phyloP scores from a whole-genome alignment of 30 jellyfish, hydroid and myxozoan species.

The Clytia hemisphaerica region DNA sequence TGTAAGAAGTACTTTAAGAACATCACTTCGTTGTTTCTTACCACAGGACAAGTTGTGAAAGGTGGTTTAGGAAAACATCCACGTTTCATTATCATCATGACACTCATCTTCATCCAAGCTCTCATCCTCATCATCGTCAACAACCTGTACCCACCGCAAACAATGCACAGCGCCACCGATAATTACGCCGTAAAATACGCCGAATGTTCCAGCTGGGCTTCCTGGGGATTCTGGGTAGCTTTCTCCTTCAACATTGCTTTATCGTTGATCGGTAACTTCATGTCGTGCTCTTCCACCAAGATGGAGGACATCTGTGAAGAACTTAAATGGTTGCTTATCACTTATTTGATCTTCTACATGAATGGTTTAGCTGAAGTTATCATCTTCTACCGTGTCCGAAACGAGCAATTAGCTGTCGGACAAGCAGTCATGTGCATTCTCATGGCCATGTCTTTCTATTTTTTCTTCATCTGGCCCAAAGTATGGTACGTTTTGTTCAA shows the following conservation, averaged over 20 bases:
- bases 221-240: conserved; percentile 67
- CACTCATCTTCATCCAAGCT: conserved; percentile 39
- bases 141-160: conserved; percentile 17
- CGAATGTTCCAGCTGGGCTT: conserved; percentile 65
- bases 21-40: conserved; percentile 39
- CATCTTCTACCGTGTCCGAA: conserved; percentile 44
- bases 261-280: conserved; percentile 45
- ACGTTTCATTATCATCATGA: conserved; percentile 33
- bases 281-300: conserved; percentile 57
- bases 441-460: conserved; percentile 48
- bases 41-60: conserved; percentile 39
- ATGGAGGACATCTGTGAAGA: conserved; percentile 67
- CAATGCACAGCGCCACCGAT: conserved; percentile 37
- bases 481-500: conserved; percentile 53
- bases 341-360: conserved; percentile 63
- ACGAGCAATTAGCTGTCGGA: conserved; percentile 58
- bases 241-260: conserved; percentile 58
- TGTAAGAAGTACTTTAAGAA: conserved; percentile 61
- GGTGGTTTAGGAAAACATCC: conserved; percentile 58
- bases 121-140: conserved; percentile 46
- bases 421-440: conserved; percentile 62
- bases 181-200: conserved; percentile 70
- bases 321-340: conserved; percentile 52
- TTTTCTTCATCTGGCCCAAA: conserved; percentile 62
- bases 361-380: conserved; percentile 40